Evolutionary conservation across 1,140 invertebrate genomes (phyloP).

Genomic region (Ostrea denselamellosa): DNA sequence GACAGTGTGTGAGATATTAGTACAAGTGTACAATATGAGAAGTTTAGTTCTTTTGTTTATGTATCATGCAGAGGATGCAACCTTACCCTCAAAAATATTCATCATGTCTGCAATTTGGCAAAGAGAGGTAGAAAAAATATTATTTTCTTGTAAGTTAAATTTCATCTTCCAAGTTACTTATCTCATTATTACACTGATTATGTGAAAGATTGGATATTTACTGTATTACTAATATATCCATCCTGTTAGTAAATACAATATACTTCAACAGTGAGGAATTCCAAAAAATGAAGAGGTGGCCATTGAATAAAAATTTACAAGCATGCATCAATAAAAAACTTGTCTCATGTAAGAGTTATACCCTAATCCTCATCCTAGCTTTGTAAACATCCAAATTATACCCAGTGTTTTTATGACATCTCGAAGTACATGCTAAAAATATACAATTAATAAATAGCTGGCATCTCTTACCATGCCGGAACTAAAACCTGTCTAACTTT

Average conservation of each 20-base stretch:
- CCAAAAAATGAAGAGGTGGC: too few relatives aligned
- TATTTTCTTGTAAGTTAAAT: not conserved
- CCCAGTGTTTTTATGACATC: not conserved
- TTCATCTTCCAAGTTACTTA: not conserved
- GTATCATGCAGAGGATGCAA: conserved; percentile 3
- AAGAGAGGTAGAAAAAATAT: not conserved
- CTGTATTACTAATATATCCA: too few relatives aligned
- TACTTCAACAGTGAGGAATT: too few relatives aligned
- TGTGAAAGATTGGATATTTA: too few relatives aligned
- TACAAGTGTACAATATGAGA: conserved; percentile 32
- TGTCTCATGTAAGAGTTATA: not conserved
- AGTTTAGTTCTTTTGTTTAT: not conserved
- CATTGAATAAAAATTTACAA: not conserved
- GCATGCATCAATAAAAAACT: not conserved
- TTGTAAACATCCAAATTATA: not conserved
- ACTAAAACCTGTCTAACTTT: not conserved
- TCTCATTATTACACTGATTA: not conserved
- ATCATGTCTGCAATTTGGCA: conserved; percentile 21
- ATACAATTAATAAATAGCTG: not conserved
- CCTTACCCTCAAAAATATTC: conserved; percentile 28
- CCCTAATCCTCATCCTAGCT: not conserved
- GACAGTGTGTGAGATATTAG: not conserved
- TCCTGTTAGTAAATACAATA: too few relatives aligned
- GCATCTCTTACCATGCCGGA: not conserved
- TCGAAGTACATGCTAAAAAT: not conserved